Base-by-base conservation (phyloP, 2,113 vertebrate species). In the Sinosuthora webbiana region DNA sequence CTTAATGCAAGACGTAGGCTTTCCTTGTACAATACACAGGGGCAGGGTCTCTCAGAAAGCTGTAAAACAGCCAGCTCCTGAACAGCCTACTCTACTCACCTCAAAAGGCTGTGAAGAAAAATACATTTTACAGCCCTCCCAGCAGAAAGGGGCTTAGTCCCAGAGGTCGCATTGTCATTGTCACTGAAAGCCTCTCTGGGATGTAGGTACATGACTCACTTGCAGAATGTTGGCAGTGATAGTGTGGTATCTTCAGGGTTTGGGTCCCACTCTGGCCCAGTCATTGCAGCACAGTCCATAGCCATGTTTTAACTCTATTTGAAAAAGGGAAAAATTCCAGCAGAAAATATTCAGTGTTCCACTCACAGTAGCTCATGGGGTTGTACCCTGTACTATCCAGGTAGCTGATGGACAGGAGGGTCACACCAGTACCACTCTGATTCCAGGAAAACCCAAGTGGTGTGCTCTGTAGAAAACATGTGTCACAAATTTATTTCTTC, bases 1-100 rank as follows among this genome's bases (percentile, higher is more conserved):
- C 39, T 44, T 9, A 68, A 19, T 53, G 44, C 18, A 64, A 31
- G 31, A 44, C 52, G 4, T 4, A 31, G 35, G 42, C 30, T 68
- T 82, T 73, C 28, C 31, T 55, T 45, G 11, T 27, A 3, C 33
- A 19, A 6, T 9, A 10, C 0, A 0, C 2, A 6, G 50, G 24
- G 19, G 15, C 23, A 55, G 25, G 5, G 6, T 74, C 30, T 50
- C 42, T 62, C 55, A 45, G 57, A 60, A 67, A 70, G n/a, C n/a
- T 50, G 64, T 56, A 47, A 56, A 56, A 41, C 15, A 73, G 9
- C 17, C 44, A 69, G 13, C 45, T 76, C 76, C n/a, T 68, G 49
- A 83, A 73, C 17, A 57, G 45, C 53, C 79, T 60, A 5, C 23
- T 64, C 44, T n/a, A 37, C 24, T 76, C 31, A 52, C 15, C 35